Evolutionary conservation across 1,140 invertebrate species (phyloP), one percentile per base, ranked within the genome.

Genomic region (Drosophila mayri): DNA sequence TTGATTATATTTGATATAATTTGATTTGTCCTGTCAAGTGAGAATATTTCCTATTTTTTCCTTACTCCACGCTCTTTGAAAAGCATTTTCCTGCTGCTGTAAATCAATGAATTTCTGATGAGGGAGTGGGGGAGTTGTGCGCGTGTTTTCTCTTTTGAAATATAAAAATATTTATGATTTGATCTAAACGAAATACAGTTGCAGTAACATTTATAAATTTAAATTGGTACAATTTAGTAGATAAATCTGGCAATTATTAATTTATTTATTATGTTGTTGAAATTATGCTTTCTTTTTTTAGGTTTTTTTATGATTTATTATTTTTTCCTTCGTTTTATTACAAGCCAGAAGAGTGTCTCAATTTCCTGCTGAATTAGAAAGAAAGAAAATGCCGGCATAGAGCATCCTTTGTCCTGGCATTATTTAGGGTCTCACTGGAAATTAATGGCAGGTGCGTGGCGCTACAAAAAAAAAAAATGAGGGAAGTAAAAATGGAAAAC

Each of bases 391-490:
- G n/a, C 35, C 20, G 6, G 38, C 38, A 65, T 67, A 76, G 37
- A 52, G n/a, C 54, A 59, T 20, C 74, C 62, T 55, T 76, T 76
- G 47, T 76, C 37, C 43, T 66, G 57, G 12, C 41, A 77, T 88
- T 88, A 83, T 78, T 85, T 72, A 76, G 62, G 35, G 44, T 22
- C 25, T 37, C 16, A 11, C 32, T 50, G 20, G 37, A 62, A 32
- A 71, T 71, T 62, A 61, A 62, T 71, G 71, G 43, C 79, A 87
- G 84, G 83, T 86, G 83, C 64, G 75, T 77, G 72, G 40, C 22
- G 58, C 44, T 11, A 37, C 22, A 30, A 49, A 38, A 49, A 44
- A 20, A 38, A 49, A 44, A 20, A 11, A 41, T 25, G 20, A 9
- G 9, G 10, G 7, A 37, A 37, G 30, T 38, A 61, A 30, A 50